phyloP scores from a whole-genome alignment of 1,140 invertebrate genomes.

The Eurosta solidaginis region DNA sequence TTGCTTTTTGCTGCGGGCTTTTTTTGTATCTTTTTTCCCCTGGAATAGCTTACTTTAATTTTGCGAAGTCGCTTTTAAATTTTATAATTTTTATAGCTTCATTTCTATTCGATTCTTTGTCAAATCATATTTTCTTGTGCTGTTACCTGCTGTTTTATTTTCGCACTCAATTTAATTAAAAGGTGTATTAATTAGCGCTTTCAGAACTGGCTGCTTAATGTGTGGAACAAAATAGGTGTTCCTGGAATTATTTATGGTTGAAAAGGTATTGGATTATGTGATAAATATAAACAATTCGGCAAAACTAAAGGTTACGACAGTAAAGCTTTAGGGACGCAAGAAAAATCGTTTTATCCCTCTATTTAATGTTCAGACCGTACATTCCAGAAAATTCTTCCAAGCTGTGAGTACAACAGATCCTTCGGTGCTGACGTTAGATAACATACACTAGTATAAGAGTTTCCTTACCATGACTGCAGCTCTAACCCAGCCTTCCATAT shows the following conservation, averaged over 20 bases:
- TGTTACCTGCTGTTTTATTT: neutral
- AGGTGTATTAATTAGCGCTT: neutral
- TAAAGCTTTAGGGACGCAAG: too few relatives aligned
- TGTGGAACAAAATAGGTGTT: neutral
- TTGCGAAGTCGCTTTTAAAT: neutral
- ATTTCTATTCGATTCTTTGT: neutral
- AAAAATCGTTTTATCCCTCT: too few relatives aligned
- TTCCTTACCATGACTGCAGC: too few relatives aligned
- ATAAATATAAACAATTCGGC: too few relatives aligned
- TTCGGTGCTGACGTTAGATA: too few relatives aligned
- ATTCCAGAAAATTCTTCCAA: too few relatives aligned
- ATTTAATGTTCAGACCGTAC: too few relatives aligned
- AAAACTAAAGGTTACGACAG: too few relatives aligned
- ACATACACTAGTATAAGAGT: too few relatives aligned
- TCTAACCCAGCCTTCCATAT: too few relatives aligned
- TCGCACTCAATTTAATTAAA: conserved; percentile 4
- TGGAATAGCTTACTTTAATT: neutral
- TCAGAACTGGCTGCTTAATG: neutral
- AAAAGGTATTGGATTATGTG: too few relatives aligned
- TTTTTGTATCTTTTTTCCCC: neutral
- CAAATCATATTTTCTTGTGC: neutral
- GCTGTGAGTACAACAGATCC: too few relatives aligned
- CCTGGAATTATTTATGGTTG: neutral
- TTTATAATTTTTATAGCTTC: neutral
- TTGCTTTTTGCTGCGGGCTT: neutral